Evolutionary conservation across 2,888 invertebrate genomes (phyloP).

Genomic region (Synanthedon formicaeformis): DNA sequence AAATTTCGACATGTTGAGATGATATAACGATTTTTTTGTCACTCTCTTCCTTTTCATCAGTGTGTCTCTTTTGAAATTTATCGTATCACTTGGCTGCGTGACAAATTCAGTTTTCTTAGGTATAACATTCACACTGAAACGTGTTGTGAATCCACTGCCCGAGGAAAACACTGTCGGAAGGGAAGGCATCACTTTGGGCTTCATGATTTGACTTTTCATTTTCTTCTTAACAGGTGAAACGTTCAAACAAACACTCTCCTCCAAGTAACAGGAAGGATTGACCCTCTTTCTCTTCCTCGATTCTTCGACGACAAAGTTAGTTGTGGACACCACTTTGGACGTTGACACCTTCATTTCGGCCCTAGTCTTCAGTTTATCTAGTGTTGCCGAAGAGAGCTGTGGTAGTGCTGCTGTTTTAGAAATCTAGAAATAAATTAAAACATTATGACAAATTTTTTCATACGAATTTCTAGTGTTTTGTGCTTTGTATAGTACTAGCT

Average conservation of each 20-base stretch:
- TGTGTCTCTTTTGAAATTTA: slow-evolving; percentile 39
- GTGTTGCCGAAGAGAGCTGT: slow-evolving; percentile 35
- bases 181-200: slow-evolving; percentile 48
- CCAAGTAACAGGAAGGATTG: slow-evolving; percentile 54
- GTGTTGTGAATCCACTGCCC: slow-evolving; percentile 48
- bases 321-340: slow-evolving; percentile 33
- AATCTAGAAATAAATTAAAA: slow-evolving; percentile 21
- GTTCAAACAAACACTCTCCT: slow-evolving; percentile 54
- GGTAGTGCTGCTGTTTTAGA: slow-evolving; percentile 38
- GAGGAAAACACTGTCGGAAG: slow-evolving; percentile 49
- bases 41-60: slow-evolving; percentile 26
- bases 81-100: slow-evolving; percentile 29
- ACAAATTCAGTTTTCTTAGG: slow-evolving; percentile 41
- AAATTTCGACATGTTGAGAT: slow-evolving; percentile 48
- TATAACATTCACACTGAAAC: slow-evolving; percentile 47
- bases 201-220: slow-evolving; percentile 24
- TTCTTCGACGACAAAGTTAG: slow-evolving; percentile 44
- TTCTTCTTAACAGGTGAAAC: slow-evolving; percentile 20
- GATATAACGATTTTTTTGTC: too few relatives aligned
- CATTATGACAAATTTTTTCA: too few relatives aligned
- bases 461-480: too few relatives aligned
- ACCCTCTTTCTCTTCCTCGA: slow-evolving; percentile 25
- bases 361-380: slow-evolving; percentile 41
- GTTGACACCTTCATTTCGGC: slow-evolving; percentile 23
- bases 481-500: too few relatives aligned